Evolutionary conservation across 2,888 invertebrate species (phyloP).

Genomic region (Lasioglossum figueresi): DNA sequence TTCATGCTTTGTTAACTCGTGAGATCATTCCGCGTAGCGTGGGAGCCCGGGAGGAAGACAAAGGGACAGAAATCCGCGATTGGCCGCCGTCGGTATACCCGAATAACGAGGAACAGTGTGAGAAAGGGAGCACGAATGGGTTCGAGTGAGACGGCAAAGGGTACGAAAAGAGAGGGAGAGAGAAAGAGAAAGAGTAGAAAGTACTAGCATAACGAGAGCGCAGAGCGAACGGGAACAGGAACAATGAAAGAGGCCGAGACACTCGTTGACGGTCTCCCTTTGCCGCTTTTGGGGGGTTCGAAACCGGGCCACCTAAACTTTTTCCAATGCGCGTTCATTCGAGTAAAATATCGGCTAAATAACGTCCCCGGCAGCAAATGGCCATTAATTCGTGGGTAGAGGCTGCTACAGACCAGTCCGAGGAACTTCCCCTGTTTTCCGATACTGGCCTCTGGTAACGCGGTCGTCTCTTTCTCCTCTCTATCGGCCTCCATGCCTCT

Average conservation of each 20-base stretch:
- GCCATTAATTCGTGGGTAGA: constrained; percentile 65
- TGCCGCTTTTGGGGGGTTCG: not conserved
- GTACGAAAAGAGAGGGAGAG: not conserved
- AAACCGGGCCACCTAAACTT: constrained; percentile 60
- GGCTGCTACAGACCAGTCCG: constrained; percentile 20
- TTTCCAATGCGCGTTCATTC: constrained; percentile 62
- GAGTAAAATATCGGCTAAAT: constrained; percentile 70
- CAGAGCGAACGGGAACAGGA: constrained; percentile 4
- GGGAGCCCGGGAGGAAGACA: not conserved
- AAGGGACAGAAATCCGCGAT: constrained; percentile 16
- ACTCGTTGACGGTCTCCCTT: constrained; percentile 21
- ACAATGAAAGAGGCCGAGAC: constrained; percentile 18
- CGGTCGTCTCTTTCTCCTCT: constrained; percentile 3
- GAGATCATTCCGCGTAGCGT: not conserved
- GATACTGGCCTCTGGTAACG: constrained; percentile 17
- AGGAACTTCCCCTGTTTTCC: constrained; percentile 49
- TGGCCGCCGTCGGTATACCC: not conserved
- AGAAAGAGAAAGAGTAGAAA: not conserved
- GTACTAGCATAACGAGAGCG: not conserved
- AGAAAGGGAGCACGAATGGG: not conserved
- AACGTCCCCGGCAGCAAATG: constrained; percentile 62
- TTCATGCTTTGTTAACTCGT: constrained; percentile 10
- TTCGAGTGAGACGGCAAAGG: not conserved
- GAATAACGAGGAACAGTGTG: not conserved
- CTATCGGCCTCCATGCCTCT: not conserved